Evolutionary conservation across 2,888 invertebrate genomes (phyloP).

Genomic region (Mechanitis messenoides): DNA sequence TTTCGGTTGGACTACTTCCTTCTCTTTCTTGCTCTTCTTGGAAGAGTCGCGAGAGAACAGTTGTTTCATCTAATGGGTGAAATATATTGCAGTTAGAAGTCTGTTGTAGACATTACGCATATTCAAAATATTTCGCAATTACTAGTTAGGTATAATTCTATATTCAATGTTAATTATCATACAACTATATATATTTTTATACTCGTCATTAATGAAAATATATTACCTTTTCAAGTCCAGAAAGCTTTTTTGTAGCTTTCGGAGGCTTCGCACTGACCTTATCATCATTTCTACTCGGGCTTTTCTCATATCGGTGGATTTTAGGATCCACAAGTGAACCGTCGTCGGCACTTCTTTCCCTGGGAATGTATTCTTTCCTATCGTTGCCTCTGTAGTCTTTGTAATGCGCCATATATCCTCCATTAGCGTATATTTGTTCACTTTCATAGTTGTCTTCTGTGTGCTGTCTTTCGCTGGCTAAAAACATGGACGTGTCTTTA

Average conservation of each 20-base stretch:
- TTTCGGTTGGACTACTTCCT: constrained; percentile 74
- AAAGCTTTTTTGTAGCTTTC: constrained; percentile 80
- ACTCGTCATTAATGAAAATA: not conserved
- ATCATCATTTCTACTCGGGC: constrained; percentile 66
- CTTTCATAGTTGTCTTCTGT: constrained; percentile 79
- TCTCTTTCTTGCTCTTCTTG: constrained; percentile 82
- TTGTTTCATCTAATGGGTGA: constrained; percentile 78
- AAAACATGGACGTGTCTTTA: constrained; percentile 79
- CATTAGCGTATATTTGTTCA: constrained; percentile 68
- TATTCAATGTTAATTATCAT: constrained; percentile 9
- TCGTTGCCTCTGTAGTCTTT: constrained; percentile 55
- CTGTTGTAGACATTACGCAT: too few relatives aligned
- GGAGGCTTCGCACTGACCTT: constrained; percentile 76
- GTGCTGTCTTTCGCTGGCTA: constrained; percentile 84
- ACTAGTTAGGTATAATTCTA: constrained; percentile 8
- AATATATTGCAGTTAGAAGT: too few relatives aligned
- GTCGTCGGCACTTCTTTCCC: constrained; percentile 79
- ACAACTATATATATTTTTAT: constrained; percentile 10
- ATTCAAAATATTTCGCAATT: too few relatives aligned
- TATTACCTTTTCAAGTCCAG: constrained; percentile 83
- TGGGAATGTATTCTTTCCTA: constrained; percentile 58
- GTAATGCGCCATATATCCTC: constrained; percentile 58
- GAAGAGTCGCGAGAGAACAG: constrained; percentile 83
- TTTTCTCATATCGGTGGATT: constrained; percentile 77
- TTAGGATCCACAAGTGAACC: constrained; percentile 81